A percentile compares a stretch with the other conserved stretches of the same genome.
phyloP scores from a whole-genome alignment of 2,797 vertebrate species.

The Brachyalestes nurse region DNA sequence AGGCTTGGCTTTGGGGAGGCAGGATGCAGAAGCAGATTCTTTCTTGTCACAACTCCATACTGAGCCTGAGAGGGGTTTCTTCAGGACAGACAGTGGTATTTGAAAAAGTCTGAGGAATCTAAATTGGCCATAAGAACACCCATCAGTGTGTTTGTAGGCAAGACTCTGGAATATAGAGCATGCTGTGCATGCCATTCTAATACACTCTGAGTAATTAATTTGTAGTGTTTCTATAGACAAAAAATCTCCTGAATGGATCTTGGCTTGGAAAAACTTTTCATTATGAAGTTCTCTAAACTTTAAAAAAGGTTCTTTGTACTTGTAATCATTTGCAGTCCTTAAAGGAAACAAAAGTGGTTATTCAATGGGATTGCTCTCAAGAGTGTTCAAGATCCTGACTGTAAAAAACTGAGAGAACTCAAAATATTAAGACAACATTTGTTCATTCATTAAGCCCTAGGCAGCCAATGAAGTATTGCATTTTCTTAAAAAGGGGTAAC shows the following conservation, averaged over 20 bases:
- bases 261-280: too few relatives aligned
- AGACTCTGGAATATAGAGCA: not conserved
- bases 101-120: constrained; percentile 28
- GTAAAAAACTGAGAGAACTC: too few relatives aligned
- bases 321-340: too few relatives aligned
- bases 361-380: not conserved
- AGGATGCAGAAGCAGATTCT: constrained; percentile 36
- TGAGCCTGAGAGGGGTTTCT: constrained; percentile 26
- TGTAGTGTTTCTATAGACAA: not conserved
- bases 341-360: too few relatives aligned
- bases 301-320: too few relatives aligned
- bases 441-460: too few relatives aligned
- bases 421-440: too few relatives aligned
- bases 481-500: too few relatives aligned
- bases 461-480: too few relatives aligned
- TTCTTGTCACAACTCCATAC: constrained; percentile 26
- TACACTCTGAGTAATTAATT: not conserved
- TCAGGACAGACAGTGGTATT: constrained; percentile 37
- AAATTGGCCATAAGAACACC: constrained; percentile 17
- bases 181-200: not conserved
- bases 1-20: constrained; percentile 51
- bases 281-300: too few relatives aligned
- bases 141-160: constrained; percentile 8
- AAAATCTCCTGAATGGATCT: not conserved
- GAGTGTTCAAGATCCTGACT: not conserved